Evolutionary conservation across 2,888 invertebrate genomes (phyloP), one percentile per base, ranked within the genome.

Genomic region (Yponomeuta sedellus): DNA sequence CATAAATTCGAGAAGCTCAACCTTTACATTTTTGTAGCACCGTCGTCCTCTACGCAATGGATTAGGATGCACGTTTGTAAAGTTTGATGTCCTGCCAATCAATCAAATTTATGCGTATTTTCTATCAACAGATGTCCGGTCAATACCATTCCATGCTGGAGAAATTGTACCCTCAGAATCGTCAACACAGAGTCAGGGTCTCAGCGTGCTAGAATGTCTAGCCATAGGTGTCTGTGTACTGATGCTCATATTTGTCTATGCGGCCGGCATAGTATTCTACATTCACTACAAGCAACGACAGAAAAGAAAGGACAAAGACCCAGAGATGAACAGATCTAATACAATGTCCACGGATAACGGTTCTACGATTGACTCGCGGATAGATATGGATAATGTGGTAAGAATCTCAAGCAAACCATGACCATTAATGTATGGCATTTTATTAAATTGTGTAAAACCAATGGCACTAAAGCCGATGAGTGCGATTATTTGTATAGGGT

Each of bases 201-300:
- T 97, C 65, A 95, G 94, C 66, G 92, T 94, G n/a, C 92, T 94
- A 16, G 96, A 97, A 79, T 95, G 96, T 67, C 92, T 96, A 12
- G 96, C 96, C 0, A 96, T 97, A 61, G 97, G 96, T 10, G 93
- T 96, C 16, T 96, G 96, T 70, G 95, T 96, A 2, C 92, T 97
- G 8, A 90, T 97, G 70, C 84, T 97, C 61, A 95, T 96, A 0
- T 92, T 97, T 66, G 95, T 97, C 69, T 97, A 97, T 79, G 95
- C 97, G 4, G 95, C 96, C 0, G 96, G 97, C 1, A 96, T 97
- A 8, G 94, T 96, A 66, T 92, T 97, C 66, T 97, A 96, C 76
- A 84, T 97, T 19, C 95, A 96, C 79, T 93, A 96, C 66, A 92
- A 94, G 69, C 93, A 92, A 74, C 93, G 94, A 70, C 95, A 94